Conservation (phyloP, 2,888 invertebrate genomes). For the Onthophagus sagittarius region DNA sequence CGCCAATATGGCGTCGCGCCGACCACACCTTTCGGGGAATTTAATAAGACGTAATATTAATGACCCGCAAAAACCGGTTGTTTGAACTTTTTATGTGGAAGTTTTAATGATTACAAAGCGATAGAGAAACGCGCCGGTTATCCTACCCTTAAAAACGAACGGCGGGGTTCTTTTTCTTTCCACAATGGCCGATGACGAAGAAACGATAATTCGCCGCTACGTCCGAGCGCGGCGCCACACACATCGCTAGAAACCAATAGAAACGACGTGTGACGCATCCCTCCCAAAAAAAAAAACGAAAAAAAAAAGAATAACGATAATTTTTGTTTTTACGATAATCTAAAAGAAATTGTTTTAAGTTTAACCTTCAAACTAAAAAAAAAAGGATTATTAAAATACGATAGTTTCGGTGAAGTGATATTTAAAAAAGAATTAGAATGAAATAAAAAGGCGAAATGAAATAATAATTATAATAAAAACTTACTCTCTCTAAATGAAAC, state of each 20-base stretch:
- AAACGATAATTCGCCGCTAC: not conserved
- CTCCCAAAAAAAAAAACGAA: too few relatives aligned
- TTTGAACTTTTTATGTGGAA: not conserved
- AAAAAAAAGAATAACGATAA: too few relatives aligned
- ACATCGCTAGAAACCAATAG: not conserved
- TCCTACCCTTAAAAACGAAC: too few relatives aligned
- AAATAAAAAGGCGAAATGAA: not conserved
- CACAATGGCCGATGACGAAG: conserved; percentile 20
- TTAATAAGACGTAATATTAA: conserved; percentile 1
- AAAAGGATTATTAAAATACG: too few relatives aligned
- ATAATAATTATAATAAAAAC: not conserved
- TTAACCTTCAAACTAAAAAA: too few relatives aligned
- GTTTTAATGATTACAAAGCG: not conserved
- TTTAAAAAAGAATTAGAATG: not conserved
- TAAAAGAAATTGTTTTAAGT: too few relatives aligned
- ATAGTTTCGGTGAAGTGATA: too few relatives aligned
- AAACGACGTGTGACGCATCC: too few relatives aligned
- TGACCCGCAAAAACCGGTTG: not conserved
- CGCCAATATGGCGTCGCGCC: conserved; percentile 46
- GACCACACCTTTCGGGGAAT: conserved; percentile 45
- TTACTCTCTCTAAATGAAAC: conserved; percentile 38
- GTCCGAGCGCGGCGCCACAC: not conserved
- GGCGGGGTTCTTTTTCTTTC: too few relatives aligned
- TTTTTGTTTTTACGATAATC: too few relatives aligned
- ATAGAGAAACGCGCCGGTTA: not conserved